Conservation (phyloP, 2,888 invertebrate genomes). For the Caenorhabditis uteleia region DNA sequence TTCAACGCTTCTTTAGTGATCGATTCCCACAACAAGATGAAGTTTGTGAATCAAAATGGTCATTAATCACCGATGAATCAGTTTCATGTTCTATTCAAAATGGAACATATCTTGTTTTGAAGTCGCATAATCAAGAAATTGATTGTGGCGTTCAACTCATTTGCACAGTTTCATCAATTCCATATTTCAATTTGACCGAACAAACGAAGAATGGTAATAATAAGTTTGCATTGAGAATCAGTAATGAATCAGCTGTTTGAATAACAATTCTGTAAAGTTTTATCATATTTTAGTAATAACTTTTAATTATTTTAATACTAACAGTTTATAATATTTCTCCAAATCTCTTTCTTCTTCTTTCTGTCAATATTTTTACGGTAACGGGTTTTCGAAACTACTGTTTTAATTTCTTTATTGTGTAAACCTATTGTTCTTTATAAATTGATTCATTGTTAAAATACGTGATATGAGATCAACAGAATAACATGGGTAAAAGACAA, state of each 20-base stretch:
- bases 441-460: background rate
- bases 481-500: too few relatives aligned
- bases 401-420: too few relatives aligned
- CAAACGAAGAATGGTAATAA: constrained; percentile 73
- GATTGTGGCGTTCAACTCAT: constrained; percentile 90
- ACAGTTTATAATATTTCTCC: background rate
- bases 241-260: constrained; percentile 52
- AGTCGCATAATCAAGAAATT: constrained; percentile 71
- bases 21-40: constrained; percentile 46
- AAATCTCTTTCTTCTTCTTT: background rate
- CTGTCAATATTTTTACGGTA: too few relatives aligned
- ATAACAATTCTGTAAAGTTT: too few relatives aligned
- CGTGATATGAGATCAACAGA: too few relatives aligned
- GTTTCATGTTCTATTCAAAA: constrained; percentile 85
- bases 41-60: constrained; percentile 83
- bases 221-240: constrained; percentile 53
- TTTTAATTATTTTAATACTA: background rate
- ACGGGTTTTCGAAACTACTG: too few relatives aligned
- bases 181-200: constrained; percentile 92
- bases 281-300: background rate
- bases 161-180: constrained; percentile 84
- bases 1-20: constrained; percentile 84
- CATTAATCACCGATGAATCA: constrained; percentile 42
- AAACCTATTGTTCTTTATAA: background rate
- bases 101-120: constrained; percentile 86